Base-by-base conservation (phyloP, 2,113 vertebrate species). In the Globicephala melas region DNA sequence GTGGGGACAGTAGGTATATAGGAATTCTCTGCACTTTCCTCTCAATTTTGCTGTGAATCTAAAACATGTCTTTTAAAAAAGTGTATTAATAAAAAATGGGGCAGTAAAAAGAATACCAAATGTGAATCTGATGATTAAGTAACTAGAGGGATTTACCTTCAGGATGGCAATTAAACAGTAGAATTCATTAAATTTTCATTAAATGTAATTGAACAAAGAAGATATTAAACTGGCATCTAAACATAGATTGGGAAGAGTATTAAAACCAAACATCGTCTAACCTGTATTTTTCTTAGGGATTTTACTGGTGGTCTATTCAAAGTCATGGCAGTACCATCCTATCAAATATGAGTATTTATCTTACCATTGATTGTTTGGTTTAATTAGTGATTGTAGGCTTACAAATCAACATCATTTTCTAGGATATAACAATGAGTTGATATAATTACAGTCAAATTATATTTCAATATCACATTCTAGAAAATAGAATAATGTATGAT, bases 401-500 rank as follows among this genome's bases (percentile, higher is more conserved):
- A 84, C 33, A 25, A 91, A 89, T 77, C 33, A 76, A 63, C 28
- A 36, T 15, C 8, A 20, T 44, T 81, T 90, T 95, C 38, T 41
- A 71, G 47, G 31, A 60, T 93, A 63, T 38, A 74, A 68, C 17
- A 65, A 41, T 63, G 33, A 79, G 3, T 58, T 60, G 26, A 47
- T 74, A 80, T 63, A 84, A 88, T 84, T 65, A 77, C 20, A 70
- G 10, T 20, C 44, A 6, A 73, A 91, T 47, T 89, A 50, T 8
- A 70, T 50, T 9, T 67, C 21, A 81, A 36, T 76, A 60, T 77
- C 74, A 79, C 18, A 74, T 70, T 87, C 62, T 90, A 87, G 38
- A 90, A 89, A 74, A 95, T 91, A 4, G 12, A 94, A 94, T 70
- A 86, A 63, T 82, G 7, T 41, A 92, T 83, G 89, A 96, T 88